phyloP scores from a whole-genome alignment of 2,797 vertebrate genomes.

The Notamacropus eugenii region DNA sequence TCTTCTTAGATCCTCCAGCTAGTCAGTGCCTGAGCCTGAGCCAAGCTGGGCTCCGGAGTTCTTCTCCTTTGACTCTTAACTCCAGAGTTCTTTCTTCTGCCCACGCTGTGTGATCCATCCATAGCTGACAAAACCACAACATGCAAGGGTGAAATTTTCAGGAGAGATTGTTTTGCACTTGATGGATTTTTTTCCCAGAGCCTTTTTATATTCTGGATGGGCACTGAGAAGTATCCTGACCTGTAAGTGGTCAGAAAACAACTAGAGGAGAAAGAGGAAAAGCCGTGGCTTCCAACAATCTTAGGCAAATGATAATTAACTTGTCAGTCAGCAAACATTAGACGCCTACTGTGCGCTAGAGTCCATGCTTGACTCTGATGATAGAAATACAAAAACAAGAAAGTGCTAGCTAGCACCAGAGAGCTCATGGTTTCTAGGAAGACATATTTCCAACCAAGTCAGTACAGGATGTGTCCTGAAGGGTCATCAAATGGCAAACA shows the following conservation, averaged over 20 bases:
- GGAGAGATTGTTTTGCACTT: not conserved
- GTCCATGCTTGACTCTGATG: not conserved
- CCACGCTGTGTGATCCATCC: not conserved
- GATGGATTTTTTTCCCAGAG: not conserved
- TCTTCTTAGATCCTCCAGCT: not conserved
- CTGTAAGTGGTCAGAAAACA: not conserved
- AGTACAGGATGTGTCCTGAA: not conserved
- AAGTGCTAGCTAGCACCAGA: too few species aligned
- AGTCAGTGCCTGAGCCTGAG: not conserved
- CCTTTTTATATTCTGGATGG: not conserved
- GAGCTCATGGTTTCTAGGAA: not conserved
- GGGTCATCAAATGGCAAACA: not conserved
- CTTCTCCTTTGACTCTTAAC: not conserved
- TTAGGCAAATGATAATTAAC: not conserved
- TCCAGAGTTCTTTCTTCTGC: not conserved
- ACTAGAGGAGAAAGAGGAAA: not conserved
- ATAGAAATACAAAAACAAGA: not conserved
- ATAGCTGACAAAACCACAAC: not conserved
- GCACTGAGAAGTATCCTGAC: not conserved
- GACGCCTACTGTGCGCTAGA: not conserved
- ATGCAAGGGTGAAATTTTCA: not conserved
- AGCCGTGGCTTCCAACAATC: not conserved
- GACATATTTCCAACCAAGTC: not conserved
- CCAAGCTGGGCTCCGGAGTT: too few species aligned
- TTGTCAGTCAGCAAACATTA: not conserved